Evolutionary conservation across 1,140 invertebrate species (phyloP), one percentile per base, ranked within the genome.

Genomic region (Potamilus streckersoni): DNA sequence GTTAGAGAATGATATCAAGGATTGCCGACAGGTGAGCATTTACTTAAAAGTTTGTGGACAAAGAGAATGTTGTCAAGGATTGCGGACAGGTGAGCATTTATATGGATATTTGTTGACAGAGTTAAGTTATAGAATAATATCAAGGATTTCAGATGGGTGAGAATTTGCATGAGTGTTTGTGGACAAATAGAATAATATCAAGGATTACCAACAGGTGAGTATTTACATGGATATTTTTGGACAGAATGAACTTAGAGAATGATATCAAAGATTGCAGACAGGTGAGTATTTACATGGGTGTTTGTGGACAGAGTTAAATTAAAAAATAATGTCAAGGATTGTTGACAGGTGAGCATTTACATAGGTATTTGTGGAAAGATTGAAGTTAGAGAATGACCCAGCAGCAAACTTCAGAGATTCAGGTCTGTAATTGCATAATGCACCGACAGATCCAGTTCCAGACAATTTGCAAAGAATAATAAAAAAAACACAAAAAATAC

Each of bases 81-180:
- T 69, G 82, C 38, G 87, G 84, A 80, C 85, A 88, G 84, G 86
- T 88, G 79, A 67, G 38, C 13, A 14, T 31, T 31, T 31, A 2
- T 4, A 31, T 31, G 4, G 27, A 4, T 31, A 4, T 31, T 31
- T 31, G 79, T 87, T 2, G 85, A 85, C 57, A 49, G 82, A n/a
- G 88, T 88, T 4, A 86, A 85, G 57, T 55, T 84, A n/a, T 87
- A 89, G 67, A 78, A 80, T 69, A 74, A 82, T 14, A 84, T 89
- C 13, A 87, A 83, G 69, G 87, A 89, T 76, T 69, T 82, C 38
- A 88, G 84, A 80, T 84, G 87, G 84, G 86, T 88, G 79, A 67
- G 38, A 2, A 14, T 31, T 31, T 31, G 4, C 27, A 31, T 31
- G 2, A 4, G 27, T 31, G 27, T 31, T 31, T 31, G 27, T 31